Percentiles rank a stretch among this genome's conserved stretches.
Conservation (phyloP, 1,140 invertebrate species). For the Lepidurus apus region DNA sequence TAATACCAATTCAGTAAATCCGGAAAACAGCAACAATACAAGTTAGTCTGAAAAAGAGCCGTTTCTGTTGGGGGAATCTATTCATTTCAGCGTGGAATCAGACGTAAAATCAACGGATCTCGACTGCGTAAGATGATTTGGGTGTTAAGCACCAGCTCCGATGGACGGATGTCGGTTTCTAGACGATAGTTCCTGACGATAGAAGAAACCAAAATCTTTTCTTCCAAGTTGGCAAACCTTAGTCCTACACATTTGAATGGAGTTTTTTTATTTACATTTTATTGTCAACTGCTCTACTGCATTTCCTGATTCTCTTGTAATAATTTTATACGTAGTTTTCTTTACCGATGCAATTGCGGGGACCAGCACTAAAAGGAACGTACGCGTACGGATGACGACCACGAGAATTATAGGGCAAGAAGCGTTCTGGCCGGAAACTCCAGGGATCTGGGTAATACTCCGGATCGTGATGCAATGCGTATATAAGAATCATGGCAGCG, state of each 20-base stretch:
- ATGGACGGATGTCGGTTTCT: neutral
- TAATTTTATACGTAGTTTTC: no score
- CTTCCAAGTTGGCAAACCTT: neutral
- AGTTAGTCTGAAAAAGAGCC: neutral
- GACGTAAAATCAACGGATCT: neutral
- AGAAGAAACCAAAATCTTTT: neutral
- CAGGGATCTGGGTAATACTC: conserved; percentile 66
- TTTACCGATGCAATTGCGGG: conserved; percentile 71
- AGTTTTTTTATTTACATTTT: no score
- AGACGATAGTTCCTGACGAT: neutral
- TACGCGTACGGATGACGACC: conserved; percentile 56
- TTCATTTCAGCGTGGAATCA: neutral
- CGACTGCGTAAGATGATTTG: neutral
- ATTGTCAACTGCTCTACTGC: no score
- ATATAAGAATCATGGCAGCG: conserved; percentile 46
- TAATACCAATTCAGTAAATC: no score
- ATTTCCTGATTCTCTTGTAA: no score
- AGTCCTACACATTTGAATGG: neutral
- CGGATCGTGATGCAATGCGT: conserved; percentile 59
- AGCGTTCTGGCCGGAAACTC: conserved; percentile 68
- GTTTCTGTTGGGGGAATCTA: no score
- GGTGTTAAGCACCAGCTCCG: neutral
- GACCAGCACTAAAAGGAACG: conserved; percentile 79
- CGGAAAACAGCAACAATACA: neutral
- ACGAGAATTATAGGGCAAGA: conserved; percentile 52